phyloP scores from a whole-genome alignment of 2,113 vertebrate species.

The Notechis scutatus region DNA sequence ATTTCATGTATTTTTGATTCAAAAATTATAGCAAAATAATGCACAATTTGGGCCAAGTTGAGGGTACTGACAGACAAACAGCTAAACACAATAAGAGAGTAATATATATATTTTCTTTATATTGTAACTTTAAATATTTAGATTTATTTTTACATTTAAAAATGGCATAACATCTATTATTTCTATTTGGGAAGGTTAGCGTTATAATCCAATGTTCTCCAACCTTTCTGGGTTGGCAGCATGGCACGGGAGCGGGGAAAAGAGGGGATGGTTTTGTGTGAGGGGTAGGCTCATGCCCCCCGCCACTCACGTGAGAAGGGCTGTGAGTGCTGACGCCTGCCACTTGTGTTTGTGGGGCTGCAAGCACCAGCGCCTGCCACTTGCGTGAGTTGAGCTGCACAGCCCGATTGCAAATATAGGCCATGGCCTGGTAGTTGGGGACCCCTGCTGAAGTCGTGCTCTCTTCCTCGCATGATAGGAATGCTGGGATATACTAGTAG shows the following conservation, averaged over 20 bases:
- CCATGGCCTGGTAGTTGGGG: too few relatives aligned
- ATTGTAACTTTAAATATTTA: not conserved
- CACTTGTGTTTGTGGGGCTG: too few relatives aligned
- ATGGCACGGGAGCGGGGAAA: rapidly evolving
- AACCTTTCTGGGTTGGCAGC: too few relatives aligned
- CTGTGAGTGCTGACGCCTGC: too few relatives aligned
- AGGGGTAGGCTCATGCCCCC: too few relatives aligned
- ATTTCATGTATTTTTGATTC: not conserved
- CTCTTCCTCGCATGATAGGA: not conserved
- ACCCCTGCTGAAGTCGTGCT: not conserved
- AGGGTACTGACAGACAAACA: not conserved
- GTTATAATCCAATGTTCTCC: too few relatives aligned
- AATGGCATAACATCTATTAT: not conserved
- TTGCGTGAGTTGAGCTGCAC: too few relatives aligned
- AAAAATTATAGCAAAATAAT: not conserved
- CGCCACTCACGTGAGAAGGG: too few relatives aligned
- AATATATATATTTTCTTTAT: not conserved
- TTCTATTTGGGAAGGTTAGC: not conserved
- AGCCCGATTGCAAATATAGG: too few relatives aligned
- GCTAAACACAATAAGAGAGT: not conserved
- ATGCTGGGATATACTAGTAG: not conserved
- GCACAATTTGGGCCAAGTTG: not conserved
- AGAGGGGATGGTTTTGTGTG: too few relatives aligned
- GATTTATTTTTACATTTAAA: not conserved
- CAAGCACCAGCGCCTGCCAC: too few relatives aligned